Evolutionary conservation across 2,888 invertebrate species (phyloP), one percentile per base, ranked within the genome.

Genomic region (Drosophila nr. medialis): DNA sequence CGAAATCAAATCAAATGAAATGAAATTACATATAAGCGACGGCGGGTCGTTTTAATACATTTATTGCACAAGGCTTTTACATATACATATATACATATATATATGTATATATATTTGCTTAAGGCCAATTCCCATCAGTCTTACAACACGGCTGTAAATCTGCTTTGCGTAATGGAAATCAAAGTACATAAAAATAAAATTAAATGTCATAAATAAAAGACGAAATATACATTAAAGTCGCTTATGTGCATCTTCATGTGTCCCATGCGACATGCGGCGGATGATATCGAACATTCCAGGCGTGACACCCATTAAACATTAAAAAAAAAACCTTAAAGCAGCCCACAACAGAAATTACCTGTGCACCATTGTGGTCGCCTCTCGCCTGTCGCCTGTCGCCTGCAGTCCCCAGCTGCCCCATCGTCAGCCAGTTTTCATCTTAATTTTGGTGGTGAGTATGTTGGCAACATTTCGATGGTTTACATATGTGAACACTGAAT

Each of bases 121-220:
- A 68, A 58, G 49, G 32, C 59, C 48, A 50, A 68, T 62, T 61
- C 50, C 3, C 24, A 53, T 29, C 59, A 36, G 53, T 48, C 50
- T 27, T 13, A 18, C 29, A 50, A 27, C 24, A 53, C 62, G 34
- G 40, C 60, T 21, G 15, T 63, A 80, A 78, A 75, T 83, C 72
- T 67, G 75, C 63, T 62, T 55, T 64, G 59, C 49, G 61, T 86
- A 86, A 86, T 83, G 79, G 74, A 85, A 88, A 86, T 83, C 86
- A 72, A 80, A 83, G 80, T 72, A 88, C 80, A 87, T 81, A 74
- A 81, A 81, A 79, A 86, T 81, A 65, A 85, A 85, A 86, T 81
- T 83, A 83, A 85, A 75, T 80, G 80, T 69, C 81, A 88, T 87
- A 86, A 85, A 85, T 85, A 87, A 85, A 72, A 55, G 29, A 50